Base-by-base conservation (phyloP, 2,113 vertebrate species). In the Engystomops pustulosus region DNA sequence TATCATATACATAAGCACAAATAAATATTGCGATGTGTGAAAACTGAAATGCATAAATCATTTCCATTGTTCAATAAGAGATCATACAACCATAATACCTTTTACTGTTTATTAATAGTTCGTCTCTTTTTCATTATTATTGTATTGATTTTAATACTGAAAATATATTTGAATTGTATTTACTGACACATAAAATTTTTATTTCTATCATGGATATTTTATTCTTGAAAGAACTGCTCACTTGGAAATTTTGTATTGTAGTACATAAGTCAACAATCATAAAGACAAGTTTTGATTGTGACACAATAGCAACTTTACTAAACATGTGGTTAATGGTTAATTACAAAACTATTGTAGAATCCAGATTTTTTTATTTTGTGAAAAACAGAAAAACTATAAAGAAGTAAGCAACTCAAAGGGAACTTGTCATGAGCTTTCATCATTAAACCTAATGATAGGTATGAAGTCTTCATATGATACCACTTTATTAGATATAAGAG, bases 131-230 rank as follows among this genome's bases (percentile, higher is more conserved):
- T 65, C 60, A 65, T 65, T 32, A 6, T 34, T 30, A 32, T 8
- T 34, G 14, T 65, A 65, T 34, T 65, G 60, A 65, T 65, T 65
- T 32, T 65, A 30, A 65, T 65, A 65, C 14, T 65, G 27, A 32
- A 65, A 34, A 30, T 65, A 32, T 32, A 65, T 17, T 17, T 32
- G 27, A 32, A 65, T 65, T 65, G 5, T 27, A n/a, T 65, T 2
- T 3, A 65, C 23, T 65, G 0, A 17, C 4, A 7, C 6, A 55
- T n/a, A 27, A 60, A 23, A 65, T 65, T 11, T 17, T n/a, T 65
- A n/a, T 9, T n/a, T 12, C 23, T 32, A 32, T 15, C 14, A 65
- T 17, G 15, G 27, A 65, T 32, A 65, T 65, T 60, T 60, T 60
- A 53, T 53, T 53, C 51, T 53, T 53, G 51, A 53, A 5, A 53